Evolutionary conservation across 1,140 invertebrate species (phyloP).

Genomic region (Glossosoma conforme): DNA sequence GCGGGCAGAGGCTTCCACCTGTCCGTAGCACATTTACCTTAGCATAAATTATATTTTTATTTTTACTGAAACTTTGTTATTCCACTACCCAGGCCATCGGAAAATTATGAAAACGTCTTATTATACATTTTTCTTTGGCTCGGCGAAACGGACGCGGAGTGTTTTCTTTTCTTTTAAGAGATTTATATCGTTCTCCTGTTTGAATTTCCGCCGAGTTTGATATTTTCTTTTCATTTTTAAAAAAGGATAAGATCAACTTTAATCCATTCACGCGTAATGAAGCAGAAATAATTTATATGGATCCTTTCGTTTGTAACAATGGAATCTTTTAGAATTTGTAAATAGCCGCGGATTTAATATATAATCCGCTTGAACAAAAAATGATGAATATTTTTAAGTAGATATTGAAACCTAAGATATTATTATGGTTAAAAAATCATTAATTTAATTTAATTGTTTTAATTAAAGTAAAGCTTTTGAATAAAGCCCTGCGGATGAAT

Average conservation of each 20-base stretch:
- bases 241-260: background rate
- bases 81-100: background rate
- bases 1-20: slow-evolving; percentile 15
- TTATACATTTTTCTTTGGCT: background rate
- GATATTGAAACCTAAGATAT: no score
- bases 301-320: background rate
- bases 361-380: no score
- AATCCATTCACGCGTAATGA: background rate
- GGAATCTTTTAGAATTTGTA: no score
- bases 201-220: slow-evolving; percentile 3
- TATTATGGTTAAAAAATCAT: no score
- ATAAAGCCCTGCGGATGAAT: no score
- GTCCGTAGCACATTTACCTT: slow-evolving; percentile 11
- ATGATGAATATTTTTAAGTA: no score
- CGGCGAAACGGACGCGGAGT: background rate
- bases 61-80: slow-evolving; percentile 14
- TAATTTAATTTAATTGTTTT: no score
- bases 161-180: background rate
- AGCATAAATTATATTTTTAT: slow-evolving; percentile 18
- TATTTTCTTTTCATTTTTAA: background rate
- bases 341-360: no score
- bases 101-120: slow-evolving; percentile 1
- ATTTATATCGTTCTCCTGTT: slow-evolving; percentile 1
- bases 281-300: background rate
- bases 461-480: no score